Conservation (phyloP, 1,140 invertebrate species). For the Drosophila santomea region DNA sequence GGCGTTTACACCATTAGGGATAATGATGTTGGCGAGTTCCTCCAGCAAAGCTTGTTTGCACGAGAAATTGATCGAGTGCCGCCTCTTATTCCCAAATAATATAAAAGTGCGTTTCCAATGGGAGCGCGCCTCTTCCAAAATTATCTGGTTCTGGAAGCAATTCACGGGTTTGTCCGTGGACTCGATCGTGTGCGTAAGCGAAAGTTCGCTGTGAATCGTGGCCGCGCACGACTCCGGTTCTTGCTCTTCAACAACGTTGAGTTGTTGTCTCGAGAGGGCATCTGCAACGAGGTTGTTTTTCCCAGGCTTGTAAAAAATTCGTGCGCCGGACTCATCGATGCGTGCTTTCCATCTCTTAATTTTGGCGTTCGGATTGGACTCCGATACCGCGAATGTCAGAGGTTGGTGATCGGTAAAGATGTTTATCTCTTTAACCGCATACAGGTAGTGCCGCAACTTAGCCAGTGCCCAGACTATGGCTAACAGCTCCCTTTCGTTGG, state of each 20-base stretch:
- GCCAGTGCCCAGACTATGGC: conserved; percentile 21
- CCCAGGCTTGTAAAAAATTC: conserved; percentile 6
- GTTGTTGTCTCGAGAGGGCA: background rate
- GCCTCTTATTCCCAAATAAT: conserved; percentile 11
- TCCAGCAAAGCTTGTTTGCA: too few species aligned
- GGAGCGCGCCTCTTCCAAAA: conserved; percentile 15
- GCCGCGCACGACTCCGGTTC: background rate
- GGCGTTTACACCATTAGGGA: conserved; percentile 13
- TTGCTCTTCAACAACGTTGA: too few species aligned
- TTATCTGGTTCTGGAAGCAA: conserved; percentile 34
- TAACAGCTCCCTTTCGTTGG: conserved; percentile 22
- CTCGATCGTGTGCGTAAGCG: conserved; percentile 3
- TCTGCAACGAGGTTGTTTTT: conserved; percentile 2
- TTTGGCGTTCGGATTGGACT: too few species aligned
- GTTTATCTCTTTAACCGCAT: background rate
- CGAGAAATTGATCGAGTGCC: conserved; percentile 9
- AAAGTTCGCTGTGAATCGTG: conserved; percentile 23
- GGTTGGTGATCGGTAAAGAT: too few species aligned
- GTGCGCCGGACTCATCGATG: background rate
- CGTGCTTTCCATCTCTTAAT: background rate
- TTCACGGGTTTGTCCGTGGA: conserved; percentile 22
- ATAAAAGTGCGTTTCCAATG: background rate
- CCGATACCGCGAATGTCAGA: too few species aligned
- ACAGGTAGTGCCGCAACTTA: conserved; percentile 15
- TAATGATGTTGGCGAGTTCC: background rate